Evolutionary conservation across 2,797 vertebrate species (phyloP).

Genomic region (Atherinosoma microstoma): DNA sequence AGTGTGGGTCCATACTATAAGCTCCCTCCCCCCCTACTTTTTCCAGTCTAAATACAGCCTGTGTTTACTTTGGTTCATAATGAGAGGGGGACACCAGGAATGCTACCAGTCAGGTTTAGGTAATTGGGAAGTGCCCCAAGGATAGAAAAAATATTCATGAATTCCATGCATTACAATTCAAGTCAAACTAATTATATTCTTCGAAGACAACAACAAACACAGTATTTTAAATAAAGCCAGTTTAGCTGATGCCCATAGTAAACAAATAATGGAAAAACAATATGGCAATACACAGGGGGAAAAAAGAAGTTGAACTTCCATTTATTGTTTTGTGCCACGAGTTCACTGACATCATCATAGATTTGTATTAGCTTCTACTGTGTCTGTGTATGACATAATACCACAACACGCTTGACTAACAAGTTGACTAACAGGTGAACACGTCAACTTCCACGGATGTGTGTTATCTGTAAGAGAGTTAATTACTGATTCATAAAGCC

Average conservation of each 20-base stretch:
- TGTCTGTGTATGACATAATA: background rate
- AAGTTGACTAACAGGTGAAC: background rate
- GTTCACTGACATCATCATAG: background rate
- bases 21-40: background rate
- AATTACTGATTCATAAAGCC: background rate
- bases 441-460: background rate
- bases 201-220: background rate
- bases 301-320: background rate
- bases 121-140: conserved; percentile 2
- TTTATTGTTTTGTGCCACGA: background rate
- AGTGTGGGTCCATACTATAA: background rate
- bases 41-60: background rate
- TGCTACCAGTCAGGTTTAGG: conserved; percentile 39
- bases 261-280: background rate
- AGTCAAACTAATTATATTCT: background rate
- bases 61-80: background rate
- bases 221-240: background rate
- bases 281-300: background rate
- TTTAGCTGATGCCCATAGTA: background rate
- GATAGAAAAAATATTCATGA: background rate
- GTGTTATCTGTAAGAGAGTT: background rate
- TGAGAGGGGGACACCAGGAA: conserved; percentile 36
- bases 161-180: conserved; percentile 14
- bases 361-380: background rate
- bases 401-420: background rate